Evolutionary conservation across 2,888 invertebrate species (phyloP).

Genomic region (Hydrotaea cyrtoneurina): DNA sequence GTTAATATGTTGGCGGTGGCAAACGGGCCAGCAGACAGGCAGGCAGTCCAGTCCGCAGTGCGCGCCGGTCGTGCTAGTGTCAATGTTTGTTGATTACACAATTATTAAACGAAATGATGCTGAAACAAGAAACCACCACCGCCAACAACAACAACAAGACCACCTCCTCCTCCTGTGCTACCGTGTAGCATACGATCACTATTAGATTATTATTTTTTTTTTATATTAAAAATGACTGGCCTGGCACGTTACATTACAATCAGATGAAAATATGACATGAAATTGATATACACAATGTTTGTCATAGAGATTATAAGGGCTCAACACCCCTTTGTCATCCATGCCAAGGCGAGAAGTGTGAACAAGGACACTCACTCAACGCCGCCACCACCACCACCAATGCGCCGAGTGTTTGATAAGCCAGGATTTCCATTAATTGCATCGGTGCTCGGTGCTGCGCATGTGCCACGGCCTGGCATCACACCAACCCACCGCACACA

Average conservation of each 20-base stretch:
- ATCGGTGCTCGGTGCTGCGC: slow-evolving; percentile 39
- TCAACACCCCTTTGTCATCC: slow-evolving; percentile 60
- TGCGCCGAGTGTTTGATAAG: slow-evolving; percentile 51
- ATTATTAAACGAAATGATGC: slow-evolving; percentile 62
- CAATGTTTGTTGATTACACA: slow-evolving; percentile 65
- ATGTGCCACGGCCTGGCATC: slow-evolving; percentile 7
- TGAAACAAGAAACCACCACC: slow-evolving; percentile 47
- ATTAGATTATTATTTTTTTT: slow-evolving; percentile 42
- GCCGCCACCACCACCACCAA: slow-evolving; percentile 39
- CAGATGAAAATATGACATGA: slow-evolving; percentile 66
- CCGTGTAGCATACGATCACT: slow-evolving; percentile 10
- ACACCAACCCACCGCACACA: slow-evolving; percentile 71
- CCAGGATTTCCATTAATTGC: slow-evolving; percentile 66
- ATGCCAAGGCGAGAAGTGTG: slow-evolving; percentile 41
- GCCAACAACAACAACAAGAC: slow-evolving; percentile 39
- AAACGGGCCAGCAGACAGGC: slow-evolving; percentile 32
- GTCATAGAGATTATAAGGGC: slow-evolving; percentile 72
- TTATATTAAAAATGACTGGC: slow-evolving; percentile 56
- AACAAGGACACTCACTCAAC: slow-evolving; percentile 40
- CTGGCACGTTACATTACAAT: slow-evolving; percentile 3
- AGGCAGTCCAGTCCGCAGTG: too few relatives aligned
- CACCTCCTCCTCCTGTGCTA: neutral
- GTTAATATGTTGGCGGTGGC: slow-evolving; percentile 64
- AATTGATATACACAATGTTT: slow-evolving; percentile 64
- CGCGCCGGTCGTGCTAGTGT: neutral